These are phyloP conservation scores for Jacana jacana DNA, from an alignment of 2,113 vertebrate species.

Conservation along the genomic window DNA sequence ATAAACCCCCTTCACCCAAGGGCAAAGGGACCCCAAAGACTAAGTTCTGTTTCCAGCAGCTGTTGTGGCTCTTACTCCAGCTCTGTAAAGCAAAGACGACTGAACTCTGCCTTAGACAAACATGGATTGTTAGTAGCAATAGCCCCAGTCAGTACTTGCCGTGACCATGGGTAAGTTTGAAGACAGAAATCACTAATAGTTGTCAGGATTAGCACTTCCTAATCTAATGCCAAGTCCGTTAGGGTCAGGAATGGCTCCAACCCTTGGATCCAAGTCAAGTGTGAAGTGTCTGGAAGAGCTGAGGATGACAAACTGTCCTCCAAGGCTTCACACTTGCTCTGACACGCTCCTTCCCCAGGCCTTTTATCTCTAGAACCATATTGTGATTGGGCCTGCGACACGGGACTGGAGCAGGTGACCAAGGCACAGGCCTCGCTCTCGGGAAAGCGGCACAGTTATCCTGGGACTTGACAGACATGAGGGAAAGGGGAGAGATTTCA, in stretches of 20 bases:
- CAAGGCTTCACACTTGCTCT: neutral
- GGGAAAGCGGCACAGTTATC: neutral
- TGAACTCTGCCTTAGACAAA: neutral
- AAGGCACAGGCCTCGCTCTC: neutral
- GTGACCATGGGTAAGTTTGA: neutral
- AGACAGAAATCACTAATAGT: neutral
- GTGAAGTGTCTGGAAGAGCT: neutral
- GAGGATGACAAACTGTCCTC: neutral
- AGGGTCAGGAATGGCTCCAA: neutral
- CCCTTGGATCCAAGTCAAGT: neutral
- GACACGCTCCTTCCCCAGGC: rapidly evolving
- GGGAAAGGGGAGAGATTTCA: neutral
- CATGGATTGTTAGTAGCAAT: neutral
- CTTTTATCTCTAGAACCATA: neutral
- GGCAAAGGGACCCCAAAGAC: neutral
- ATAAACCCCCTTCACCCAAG: neutral
- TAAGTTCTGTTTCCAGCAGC: neutral
- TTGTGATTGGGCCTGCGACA: rapidly evolving
- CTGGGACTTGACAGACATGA: neutral
- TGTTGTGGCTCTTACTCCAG: neutral
- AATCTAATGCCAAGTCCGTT: neutral
- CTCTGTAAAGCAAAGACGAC: neutral
- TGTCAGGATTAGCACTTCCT: neutral
- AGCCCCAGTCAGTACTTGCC: neutral
- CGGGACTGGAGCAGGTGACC: neutral